Conservation (phyloP, 2,888 invertebrate species). For the Drosophila ezoana region DNA sequence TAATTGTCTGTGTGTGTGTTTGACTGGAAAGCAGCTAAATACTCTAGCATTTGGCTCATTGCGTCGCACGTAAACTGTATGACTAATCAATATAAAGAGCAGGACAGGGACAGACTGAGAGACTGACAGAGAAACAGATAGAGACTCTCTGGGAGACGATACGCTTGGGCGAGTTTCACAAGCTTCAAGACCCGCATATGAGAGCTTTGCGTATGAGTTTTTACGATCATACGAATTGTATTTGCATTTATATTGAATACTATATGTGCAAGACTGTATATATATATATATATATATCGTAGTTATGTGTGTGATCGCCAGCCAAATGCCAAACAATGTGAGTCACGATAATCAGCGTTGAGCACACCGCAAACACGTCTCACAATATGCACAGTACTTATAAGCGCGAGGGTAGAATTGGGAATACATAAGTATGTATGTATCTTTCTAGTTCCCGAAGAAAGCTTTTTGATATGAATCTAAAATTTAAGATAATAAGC, state of each 20-base stretch:
- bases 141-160: constrained; percentile 48
- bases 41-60: constrained; percentile 45
- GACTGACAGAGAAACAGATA: constrained; percentile 10
- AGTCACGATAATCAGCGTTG: constrained; percentile 77
- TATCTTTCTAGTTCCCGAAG: not conserved
- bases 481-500: too few relatives aligned
- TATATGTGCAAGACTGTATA: constrained; percentile 15
- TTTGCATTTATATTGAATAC: constrained; percentile 64
- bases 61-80: constrained; percentile 56
- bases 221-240: constrained; percentile 46
- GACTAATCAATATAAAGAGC: constrained; percentile 60
- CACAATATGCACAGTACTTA: constrained; percentile 30
- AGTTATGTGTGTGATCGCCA: constrained; percentile 58
- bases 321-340: constrained; percentile 76
- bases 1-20: constrained; percentile 38
- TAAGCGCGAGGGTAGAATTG: constrained; percentile 33
- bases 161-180: constrained; percentile 57
- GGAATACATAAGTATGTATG: too few relatives aligned
- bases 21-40: constrained; percentile 40
- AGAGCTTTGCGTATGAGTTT: constrained; percentile 35
- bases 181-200: constrained; percentile 42
- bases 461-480: too few relatives aligned
- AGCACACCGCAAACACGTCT: constrained; percentile 73
- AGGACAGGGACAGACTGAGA: constrained; percentile 10
- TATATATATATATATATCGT: constrained; percentile 21